Evolutionary conservation across 2,888 invertebrate species (phyloP), one percentile per base, ranked within the genome.

Genomic region (Cistogaster globosa): DNA sequence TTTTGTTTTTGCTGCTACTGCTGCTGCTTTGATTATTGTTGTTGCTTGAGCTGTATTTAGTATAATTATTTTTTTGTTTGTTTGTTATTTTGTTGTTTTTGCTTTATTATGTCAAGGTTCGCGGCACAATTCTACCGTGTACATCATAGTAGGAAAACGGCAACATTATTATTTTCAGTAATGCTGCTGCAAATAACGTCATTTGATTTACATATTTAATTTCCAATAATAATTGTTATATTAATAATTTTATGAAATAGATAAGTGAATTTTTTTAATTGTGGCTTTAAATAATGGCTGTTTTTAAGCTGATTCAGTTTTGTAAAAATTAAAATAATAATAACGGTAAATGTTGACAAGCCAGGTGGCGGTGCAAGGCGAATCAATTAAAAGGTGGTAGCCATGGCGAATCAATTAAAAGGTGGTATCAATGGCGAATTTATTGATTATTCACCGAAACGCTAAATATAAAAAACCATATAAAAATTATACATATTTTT

Each of bases 21-120:
- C 18, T n/a, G 18, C 51, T 51, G 51, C 62, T 76, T 65, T 53
- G 20, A 53, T 48, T 81, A 53, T 8, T 83, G 79, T 88, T 88
- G 88, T 87, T 89, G 81, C 38, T 80, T 53, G 67, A 53, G 58
- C 62, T 71, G 63, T 32, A 45, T 36, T 55, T 42, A 42, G 0
- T 42, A 42, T 12, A 12, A 42, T 42, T 12, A 12, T 42, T 42
- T 42, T 32, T 11, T 11, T 38, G 3, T 38, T 38, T 38, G 38
- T 11, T 32, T 38, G 5, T 11, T 42, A 4, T 42, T 79, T 67
- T 16, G 38, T 78, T 68, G 65, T 63, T 85, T 80, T 83, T 77
- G 77, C 55, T 89, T 87, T 90, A 90, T 88, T 90, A 88, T 90
- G 90, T 90, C 90, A 90, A 90, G 90, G 90, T 90, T 90, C 89